Evolutionary conservation across 2,888 invertebrate genomes (phyloP).

Genomic region (Hermaeophaga mercurialis): DNA sequence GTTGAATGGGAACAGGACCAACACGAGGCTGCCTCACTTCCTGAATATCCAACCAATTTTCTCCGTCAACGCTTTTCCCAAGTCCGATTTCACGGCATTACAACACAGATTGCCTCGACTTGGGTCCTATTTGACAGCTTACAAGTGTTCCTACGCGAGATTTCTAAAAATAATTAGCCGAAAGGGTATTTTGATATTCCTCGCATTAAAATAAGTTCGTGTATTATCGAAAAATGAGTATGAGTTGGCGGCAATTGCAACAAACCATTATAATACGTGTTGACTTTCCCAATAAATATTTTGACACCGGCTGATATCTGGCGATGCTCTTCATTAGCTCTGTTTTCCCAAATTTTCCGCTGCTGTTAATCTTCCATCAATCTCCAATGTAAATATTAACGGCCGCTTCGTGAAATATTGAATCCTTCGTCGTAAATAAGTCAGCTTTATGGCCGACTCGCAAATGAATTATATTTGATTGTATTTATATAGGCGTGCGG

Average conservation of each 20-base stretch:
- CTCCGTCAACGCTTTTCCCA: constrained; percentile 34
- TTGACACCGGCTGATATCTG: constrained; percentile 11
- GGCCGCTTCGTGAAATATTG: constrained; percentile 38
- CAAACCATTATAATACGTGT: constrained; percentile 14
- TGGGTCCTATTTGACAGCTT: no score
- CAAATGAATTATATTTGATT: constrained; percentile 51
- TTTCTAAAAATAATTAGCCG: no score
- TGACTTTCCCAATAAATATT: constrained; percentile 13
- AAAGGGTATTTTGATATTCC: no score
- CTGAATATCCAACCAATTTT: constrained; percentile 41
- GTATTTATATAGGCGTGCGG: constrained; percentile 45
- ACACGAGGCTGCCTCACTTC: constrained; percentile 5
- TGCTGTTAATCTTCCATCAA: constrained; percentile 37
- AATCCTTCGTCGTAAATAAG: constrained; percentile 49
- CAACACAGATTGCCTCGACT: no score
- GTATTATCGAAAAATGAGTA: no score
- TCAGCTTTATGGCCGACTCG: constrained; percentile 48
- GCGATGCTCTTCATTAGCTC: constrained; percentile 20
- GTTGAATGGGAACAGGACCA: constrained; percentile 6
- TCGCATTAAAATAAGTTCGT: no score
- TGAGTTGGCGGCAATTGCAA: background rate
- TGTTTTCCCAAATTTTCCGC: constrained; percentile 13
- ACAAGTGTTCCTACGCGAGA: no score
- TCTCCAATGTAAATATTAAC: constrained; percentile 38
- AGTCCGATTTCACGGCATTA: constrained; percentile 1